Base-by-base conservation (phyloP, 2,113 vertebrate species). In the Kryptolebias marmoratus region DNA sequence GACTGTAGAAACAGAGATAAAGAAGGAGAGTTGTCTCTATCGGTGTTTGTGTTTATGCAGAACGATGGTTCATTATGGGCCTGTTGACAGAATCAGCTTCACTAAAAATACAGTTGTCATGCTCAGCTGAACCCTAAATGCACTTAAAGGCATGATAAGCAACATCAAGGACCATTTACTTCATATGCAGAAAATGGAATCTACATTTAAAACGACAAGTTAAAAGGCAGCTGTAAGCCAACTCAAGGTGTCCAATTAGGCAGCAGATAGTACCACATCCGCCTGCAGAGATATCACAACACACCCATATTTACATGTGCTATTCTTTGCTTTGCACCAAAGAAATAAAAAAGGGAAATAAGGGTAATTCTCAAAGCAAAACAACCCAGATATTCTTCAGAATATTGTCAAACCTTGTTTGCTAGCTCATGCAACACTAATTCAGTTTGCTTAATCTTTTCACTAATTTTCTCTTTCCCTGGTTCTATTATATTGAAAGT, bases 221-320 rank as follows among this genome's bases (percentile, higher is more conserved):
- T 84, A 87, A 85, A 86, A 88, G 77, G 76, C 71, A 74, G 77
- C 66, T 50, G 74, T 82, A 89, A 91, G 90, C 83, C 47, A 30
- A 73, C 73, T 71, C 12, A 61, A 64, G 58, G 63, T 76, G 61
- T 82, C 63, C 81, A 87, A 88, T 79, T 79, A 75, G 84, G 86
- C 81, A 84, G 76, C 61, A 83, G 75, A 81, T 50, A 73, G 72
- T 60, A 18, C 28, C 49, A 62, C 78, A 85, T 89, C 85, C 89
- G 76, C 78, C 86, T 73, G 67, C 68, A 67, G 79, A 90, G 82
- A 90, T 87, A 90, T 87, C 68, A 30, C 79, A 73, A 15, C 47
- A 79, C 76, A 76, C 60, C 76, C 67, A 71, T 70, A 71, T 77
- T 80, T 84, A 74, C 75, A 89, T 88, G 81, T 80, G 52, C 79